phyloP scores from a whole-genome alignment of 2,113 vertebrate genomes.

The Trogon melanurus region DNA sequence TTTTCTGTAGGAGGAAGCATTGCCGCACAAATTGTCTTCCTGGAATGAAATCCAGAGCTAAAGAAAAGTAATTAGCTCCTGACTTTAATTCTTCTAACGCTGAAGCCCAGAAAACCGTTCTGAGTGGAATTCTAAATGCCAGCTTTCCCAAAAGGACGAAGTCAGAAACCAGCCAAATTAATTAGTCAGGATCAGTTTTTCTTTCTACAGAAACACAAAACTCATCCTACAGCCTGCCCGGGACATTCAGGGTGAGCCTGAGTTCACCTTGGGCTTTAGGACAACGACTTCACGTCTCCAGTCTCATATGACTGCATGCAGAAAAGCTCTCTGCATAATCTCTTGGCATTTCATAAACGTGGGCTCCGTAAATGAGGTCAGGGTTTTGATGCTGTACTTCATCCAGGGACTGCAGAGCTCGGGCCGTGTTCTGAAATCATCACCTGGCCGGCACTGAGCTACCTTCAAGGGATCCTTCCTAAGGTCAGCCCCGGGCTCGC shows the following conservation, averaged over 20 bases:
- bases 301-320: not conserved
- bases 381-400: not conserved
- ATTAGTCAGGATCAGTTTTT: not conserved
- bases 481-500: not conserved
- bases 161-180: not conserved
- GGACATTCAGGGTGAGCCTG: not conserved
- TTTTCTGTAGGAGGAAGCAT: not conserved
- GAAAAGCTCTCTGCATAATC: slow-evolving; percentile 38
- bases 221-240: not conserved
- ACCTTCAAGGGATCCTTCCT: not conserved
- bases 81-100: not conserved
- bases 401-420: slow-evolving; percentile 27
- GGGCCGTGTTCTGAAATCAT: not conserved
- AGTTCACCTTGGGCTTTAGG: slow-evolving; percentile 26
- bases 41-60: not conserved
- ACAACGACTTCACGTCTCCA: slow-evolving; percentile 34
- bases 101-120: not conserved
- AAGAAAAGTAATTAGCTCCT: not conserved
- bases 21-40: not conserved
- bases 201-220: not conserved
- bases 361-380: slow-evolving; percentile 35
- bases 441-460: not conserved
- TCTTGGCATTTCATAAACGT: slow-evolving; percentile 1
- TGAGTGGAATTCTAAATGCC: not conserved
- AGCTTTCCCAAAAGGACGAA: not conserved